These are phyloP conservation scores for Desoria tigrina DNA, from an alignment of 2,888 invertebrate species.

Conservation along the genomic window DNA sequence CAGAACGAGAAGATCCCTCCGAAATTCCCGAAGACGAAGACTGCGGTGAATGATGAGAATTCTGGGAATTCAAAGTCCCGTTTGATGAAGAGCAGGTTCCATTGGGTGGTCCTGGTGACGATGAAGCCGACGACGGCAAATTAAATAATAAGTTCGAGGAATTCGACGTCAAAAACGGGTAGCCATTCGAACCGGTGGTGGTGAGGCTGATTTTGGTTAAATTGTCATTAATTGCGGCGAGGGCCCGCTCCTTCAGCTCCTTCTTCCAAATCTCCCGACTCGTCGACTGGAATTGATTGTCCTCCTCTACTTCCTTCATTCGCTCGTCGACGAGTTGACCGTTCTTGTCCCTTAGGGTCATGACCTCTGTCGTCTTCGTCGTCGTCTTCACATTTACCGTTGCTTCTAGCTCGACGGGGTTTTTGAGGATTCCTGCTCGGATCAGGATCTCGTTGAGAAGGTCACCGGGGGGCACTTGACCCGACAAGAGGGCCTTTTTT, in stretches of 20 bases:
- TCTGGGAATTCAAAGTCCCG: constrained; percentile 29
- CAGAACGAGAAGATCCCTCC: constrained; percentile 45
- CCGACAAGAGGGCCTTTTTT: constrained; percentile 65
- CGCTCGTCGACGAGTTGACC: constrained; percentile 71
- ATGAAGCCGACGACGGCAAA: constrained; percentile 4
- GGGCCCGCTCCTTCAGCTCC: constrained; percentile 6
- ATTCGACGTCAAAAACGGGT: neutral
- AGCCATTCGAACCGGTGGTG: neutral
- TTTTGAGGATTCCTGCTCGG: constrained; percentile 64
- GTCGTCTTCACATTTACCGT: constrained; percentile 71
- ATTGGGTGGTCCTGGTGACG: constrained; percentile 2
- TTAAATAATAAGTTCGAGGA: neutral
- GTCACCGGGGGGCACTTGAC: constrained; percentile 68
- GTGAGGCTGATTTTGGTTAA: constrained; percentile 23
- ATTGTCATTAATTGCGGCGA: constrained; percentile 21
- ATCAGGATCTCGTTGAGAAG: constrained; percentile 69
- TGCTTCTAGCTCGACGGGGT: constrained; percentile 71
- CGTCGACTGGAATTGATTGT: constrained; percentile 67
- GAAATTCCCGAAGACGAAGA: constrained; percentile 48
- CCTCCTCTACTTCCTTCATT: constrained; percentile 70
- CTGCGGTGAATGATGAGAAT: constrained; percentile 46
- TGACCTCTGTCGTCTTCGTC: constrained; percentile 70
- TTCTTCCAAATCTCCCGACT: constrained; percentile 54
- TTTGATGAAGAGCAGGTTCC: constrained; percentile 19
- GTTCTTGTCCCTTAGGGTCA: constrained; percentile 66